A percentile compares a stretch with the other conserved stretches of the same genome.
These are phyloP conservation scores for Eupleurogrammus muticus DNA, from an alignment of 2,797 vertebrate genomes.

Conservation along the genomic window DNA sequence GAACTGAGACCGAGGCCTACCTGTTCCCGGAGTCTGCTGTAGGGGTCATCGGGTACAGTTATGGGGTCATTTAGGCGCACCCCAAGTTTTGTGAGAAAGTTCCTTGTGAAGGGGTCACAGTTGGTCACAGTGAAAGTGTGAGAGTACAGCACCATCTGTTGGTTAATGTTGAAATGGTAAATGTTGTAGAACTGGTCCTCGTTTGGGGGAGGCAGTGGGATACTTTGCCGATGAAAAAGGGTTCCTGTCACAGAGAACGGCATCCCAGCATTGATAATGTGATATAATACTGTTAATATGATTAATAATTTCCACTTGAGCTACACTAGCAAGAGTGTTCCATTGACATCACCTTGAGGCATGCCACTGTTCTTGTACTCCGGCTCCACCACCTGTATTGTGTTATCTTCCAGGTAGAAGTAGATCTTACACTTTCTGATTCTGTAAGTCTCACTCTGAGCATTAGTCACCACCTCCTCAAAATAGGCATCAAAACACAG, in stretches of 20 bases:
- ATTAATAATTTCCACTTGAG: neutral
- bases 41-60: constrained; percentile 86
- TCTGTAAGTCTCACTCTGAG: constrained; percentile 83
- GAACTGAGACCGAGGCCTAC: constrained; percentile 63
- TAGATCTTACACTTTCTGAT: constrained; percentile 91
- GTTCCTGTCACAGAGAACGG: constrained; percentile 81
- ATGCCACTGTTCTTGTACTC: constrained; percentile 89
- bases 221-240: constrained; percentile 86
- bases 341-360: constrained; percentile 84
- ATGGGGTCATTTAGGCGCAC: constrained; percentile 80
- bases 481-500: constrained; percentile 92
- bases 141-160: constrained; percentile 86
- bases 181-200: constrained; percentile 89
- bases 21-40: constrained; percentile 81
- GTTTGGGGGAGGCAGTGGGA: constrained; percentile 89
- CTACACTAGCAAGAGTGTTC: neutral
- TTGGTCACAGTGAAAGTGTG: constrained; percentile 86
- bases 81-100: constrained; percentile 90
- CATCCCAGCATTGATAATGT: constrained; percentile 9
- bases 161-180: constrained; percentile 90
- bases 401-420: constrained; percentile 94
- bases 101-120: constrained; percentile 90
- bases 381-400: constrained; percentile 92
- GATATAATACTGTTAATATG: no score
- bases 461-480: constrained; percentile 85